Percentiles rank a stretch among this genome's conserved stretches.
Conservation (phyloP, 2,113 vertebrate genomes). For the Ondatra zibethicus region DNA sequence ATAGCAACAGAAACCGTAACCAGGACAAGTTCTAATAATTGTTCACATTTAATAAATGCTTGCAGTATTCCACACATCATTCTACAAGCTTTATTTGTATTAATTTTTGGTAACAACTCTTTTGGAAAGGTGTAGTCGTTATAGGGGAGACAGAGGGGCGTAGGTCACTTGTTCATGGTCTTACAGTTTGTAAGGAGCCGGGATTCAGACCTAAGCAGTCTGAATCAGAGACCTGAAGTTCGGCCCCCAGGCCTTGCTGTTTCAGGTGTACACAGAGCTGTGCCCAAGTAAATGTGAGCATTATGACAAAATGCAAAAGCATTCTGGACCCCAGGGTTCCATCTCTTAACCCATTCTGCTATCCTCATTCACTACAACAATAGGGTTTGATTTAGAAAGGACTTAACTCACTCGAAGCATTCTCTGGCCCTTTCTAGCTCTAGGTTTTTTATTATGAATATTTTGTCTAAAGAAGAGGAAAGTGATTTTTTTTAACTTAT, state of each 20-base stretch:
- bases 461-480: conserved; percentile 32
- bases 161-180: not conserved
- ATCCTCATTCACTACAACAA: not conserved
- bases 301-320: not conserved
- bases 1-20: not conserved
- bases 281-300: not conserved
- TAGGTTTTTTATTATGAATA: conserved; percentile 20
- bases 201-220: not conserved
- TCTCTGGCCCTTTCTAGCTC: not conserved
- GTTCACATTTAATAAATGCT: not conserved
- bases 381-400: not conserved
- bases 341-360: not conserved
- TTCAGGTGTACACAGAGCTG: not conserved
- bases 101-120: not conserved
- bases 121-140: not conserved
- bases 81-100: not conserved
- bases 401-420: not conserved
- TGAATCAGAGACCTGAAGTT: not conserved
- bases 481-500: not conserved
- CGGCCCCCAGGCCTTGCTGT: not conserved
- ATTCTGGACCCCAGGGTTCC: not conserved
- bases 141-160: not conserved
- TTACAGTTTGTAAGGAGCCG: not conserved
- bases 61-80: not conserved
- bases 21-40: not conserved